These are phyloP conservation scores for Tragelaphus imberbis DNA, from an alignment of 2,113 vertebrate species.

Conservation along the genomic window DNA sequence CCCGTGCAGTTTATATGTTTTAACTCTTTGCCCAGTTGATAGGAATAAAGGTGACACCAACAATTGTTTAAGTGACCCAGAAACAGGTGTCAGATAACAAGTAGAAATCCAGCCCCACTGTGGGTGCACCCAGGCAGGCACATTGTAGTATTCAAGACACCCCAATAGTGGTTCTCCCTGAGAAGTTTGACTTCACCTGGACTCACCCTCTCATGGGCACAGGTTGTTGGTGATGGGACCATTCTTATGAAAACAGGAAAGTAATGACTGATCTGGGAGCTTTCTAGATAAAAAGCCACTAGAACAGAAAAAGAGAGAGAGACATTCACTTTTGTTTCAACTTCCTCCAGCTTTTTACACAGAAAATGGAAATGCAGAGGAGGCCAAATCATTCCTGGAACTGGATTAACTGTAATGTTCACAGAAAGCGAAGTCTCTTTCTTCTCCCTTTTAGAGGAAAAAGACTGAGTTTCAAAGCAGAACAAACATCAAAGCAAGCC, in stretches of 20 bases:
- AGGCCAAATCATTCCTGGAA: neutral
- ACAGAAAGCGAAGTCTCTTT: neutral
- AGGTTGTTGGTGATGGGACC: rapidly evolving
- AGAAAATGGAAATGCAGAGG: neutral
- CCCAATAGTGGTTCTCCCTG: rapidly evolving
- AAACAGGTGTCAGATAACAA: neutral
- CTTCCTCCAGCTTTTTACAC: neutral
- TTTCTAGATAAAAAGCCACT: neutral
- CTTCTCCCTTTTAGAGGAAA: neutral
- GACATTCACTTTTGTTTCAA: neutral
- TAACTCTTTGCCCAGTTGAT: neutral
- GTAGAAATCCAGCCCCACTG: neutral
- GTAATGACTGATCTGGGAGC: neutral
- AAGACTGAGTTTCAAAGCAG: neutral
- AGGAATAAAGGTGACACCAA: rapidly evolving
- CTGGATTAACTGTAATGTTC: neutral
- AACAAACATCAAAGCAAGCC: neutral
- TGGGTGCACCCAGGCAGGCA: neutral
- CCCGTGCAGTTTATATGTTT: neutral
- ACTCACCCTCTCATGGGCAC: neutral
- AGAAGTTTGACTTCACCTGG: neutral
- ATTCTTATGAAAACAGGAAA: neutral
- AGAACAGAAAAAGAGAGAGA: neutral
- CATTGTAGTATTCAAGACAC: neutral
- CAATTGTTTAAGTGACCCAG: neutral